These are phyloP conservation scores for Philotrypesis tridentata DNA, from an alignment of 1,140 invertebrate genomes.

Conservation along the genomic window DNA sequence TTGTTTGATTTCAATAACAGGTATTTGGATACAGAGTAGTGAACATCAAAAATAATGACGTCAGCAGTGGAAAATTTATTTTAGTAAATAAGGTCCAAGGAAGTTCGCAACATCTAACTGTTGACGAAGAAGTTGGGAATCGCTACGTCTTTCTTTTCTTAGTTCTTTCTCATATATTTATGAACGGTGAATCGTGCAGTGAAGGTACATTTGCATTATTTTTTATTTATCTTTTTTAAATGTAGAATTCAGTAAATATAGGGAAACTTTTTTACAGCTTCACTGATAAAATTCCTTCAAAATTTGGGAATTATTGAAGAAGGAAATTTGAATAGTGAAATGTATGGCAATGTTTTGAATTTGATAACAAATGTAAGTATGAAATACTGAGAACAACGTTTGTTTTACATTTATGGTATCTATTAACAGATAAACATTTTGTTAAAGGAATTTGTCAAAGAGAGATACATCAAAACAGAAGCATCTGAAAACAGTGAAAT, in stretches of 20 bases:
- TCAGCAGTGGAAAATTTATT: conserved; percentile 57
- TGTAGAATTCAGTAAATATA: conserved; percentile 22
- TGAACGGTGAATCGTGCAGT: conserved; percentile 55
- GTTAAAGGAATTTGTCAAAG: conserved; percentile 62
- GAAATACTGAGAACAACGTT: neutral
- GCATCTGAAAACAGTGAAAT: conserved; percentile 24
- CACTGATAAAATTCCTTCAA: conserved; percentile 56
- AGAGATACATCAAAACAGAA: conserved; percentile 57
- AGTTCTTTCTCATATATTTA: conserved; percentile 62
- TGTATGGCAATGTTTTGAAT: conserved; percentile 61
- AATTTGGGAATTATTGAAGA: conserved; percentile 53
- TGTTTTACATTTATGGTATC: neutral
- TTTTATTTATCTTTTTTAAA: conserved; percentile 23
- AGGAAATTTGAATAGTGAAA: conserved; percentile 46
- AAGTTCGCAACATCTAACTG: conserved; percentile 51
- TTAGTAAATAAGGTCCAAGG: conserved; percentile 60
- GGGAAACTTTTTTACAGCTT: conserved; percentile 51
- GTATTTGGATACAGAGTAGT: conserved; percentile 63
- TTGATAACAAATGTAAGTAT: conserved; percentile 58
- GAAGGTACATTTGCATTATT: conserved; percentile 58
- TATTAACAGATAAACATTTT: conserved; percentile 21
- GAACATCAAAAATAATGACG: conserved; percentile 45
- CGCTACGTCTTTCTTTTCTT: conserved; percentile 60
- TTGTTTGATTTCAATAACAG: conserved; percentile 49
- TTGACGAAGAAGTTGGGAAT: conserved; percentile 24